Percentiles rank a stretch among this genome's conserved stretches.
phyloP scores from a whole-genome alignment of 1,140 invertebrate genomes.

The Laodelphax striatellus region DNA sequence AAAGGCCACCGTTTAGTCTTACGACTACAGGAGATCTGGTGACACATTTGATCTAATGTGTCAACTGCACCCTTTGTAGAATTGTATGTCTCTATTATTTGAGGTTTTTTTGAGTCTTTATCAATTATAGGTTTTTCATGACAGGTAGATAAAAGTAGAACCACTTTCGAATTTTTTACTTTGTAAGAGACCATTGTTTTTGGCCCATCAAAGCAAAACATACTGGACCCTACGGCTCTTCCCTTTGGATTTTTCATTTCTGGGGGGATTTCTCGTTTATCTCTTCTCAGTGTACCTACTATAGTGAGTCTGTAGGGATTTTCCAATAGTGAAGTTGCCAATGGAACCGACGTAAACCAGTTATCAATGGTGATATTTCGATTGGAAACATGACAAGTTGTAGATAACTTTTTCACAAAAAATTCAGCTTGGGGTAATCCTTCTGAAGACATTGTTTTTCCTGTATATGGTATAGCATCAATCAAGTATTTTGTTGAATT shows the following conservation, averaged over 20 bases:
- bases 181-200: constrained; percentile 19
- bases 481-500: constrained; percentile 26
- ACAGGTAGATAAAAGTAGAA: constrained; percentile 15
- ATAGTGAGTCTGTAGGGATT: constrained; percentile 19
- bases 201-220: constrained; percentile 16
- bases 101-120: constrained; percentile 20
- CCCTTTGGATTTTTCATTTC: constrained; percentile 14
- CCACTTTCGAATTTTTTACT: constrained; percentile 16
- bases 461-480: constrained; percentile 28
- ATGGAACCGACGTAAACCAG: constrained; percentile 24
- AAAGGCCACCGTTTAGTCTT: not conserved
- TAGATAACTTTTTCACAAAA: constrained; percentile 23
- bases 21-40: not conserved
- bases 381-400: constrained; percentile 19
- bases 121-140: constrained; percentile 12
- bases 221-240: constrained; percentile 10
- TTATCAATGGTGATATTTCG: constrained; percentile 28
- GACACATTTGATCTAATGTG: constrained; percentile 26
- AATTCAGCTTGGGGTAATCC: constrained; percentile 9
- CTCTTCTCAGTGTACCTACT: constrained; percentile 24
- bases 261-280: constrained; percentile 19
- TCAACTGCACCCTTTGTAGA: constrained; percentile 29
- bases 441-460: constrained; percentile 22
- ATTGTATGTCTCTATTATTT: constrained; percentile 29
- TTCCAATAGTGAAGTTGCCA: constrained; percentile 15